Evolutionary conservation across 2,113 vertebrate genomes (phyloP), one percentile per base, ranked within the genome.

Genomic region (Colius striatus): DNA sequence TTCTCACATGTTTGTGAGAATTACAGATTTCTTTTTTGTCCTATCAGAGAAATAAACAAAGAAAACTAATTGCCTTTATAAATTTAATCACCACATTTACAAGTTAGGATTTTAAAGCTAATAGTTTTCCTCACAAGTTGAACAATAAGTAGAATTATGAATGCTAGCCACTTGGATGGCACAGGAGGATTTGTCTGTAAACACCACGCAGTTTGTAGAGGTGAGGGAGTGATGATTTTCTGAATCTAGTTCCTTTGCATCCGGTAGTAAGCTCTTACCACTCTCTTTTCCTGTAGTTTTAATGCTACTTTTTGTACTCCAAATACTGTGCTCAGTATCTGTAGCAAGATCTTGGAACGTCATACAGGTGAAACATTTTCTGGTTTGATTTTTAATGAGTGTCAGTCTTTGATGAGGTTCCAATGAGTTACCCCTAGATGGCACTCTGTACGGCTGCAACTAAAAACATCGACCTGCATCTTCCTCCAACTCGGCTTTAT

Each of bases 351-450:
- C 22, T 13, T 48, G 45, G 18, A 86, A 20, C 34, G 81, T 80
- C 20, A 18, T 22, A 21, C 6, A 25, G 7, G 10, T 11, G 36
- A 87, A 62, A 13, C n/a, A 30, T 71, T 73, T 90, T 88, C 26
- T 1, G 1, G 5, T 57, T 84, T 36, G 11, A 38, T 65, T 93
- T 88, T 75, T 72, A 79, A 70, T 2, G 15, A n/a, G 6, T 65
- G 58, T 41, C 67, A 53, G 0, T 11, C 25, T 78, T 38, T 25
- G 14, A 16, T 6, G 12, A 87, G 20, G 11, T 79, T 89, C 84
- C 34, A 43, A 41, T 29, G 62, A 82, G 22, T 73, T 70, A 41
- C 87, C 94, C 50, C 91, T 97, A 91, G 93, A 83, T 95, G 93
- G 91, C 96, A 87, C 47, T 76, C 71, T 76, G 7, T 34, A 57